Conservation (phyloP, 2,888 invertebrate genomes). For the Dysmachus trigonus region DNA sequence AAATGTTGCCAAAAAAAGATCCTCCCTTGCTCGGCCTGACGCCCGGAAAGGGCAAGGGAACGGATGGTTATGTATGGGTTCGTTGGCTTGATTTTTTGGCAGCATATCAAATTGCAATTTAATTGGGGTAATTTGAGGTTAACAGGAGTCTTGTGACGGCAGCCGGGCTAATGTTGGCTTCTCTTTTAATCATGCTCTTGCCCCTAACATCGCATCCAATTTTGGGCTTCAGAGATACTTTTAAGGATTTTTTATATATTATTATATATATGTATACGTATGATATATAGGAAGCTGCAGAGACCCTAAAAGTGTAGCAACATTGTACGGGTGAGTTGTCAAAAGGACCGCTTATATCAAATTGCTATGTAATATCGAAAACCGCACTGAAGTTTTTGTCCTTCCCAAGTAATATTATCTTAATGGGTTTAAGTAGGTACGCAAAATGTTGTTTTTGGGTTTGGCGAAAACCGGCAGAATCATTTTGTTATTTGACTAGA, state of each 20-base stretch:
- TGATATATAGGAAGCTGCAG: too few species aligned
- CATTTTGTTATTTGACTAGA: too few species aligned
- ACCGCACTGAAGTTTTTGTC: not conserved
- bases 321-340: not conserved
- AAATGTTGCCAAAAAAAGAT: constrained; percentile 2
- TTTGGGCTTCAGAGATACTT: not conserved
- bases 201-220: not conserved
- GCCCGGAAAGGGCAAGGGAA: not conserved
- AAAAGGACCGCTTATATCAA: not conserved
- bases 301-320: not conserved
- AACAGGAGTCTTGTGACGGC: constrained; percentile 5
- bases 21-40: not conserved
- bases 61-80: constrained; percentile 30
- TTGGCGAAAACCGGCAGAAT: too few species aligned
- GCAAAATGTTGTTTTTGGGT: too few species aligned
- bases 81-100: constrained; percentile 36
- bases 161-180: not conserved
- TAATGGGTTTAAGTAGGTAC: too few species aligned
- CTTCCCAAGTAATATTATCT: too few species aligned
- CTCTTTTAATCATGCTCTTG: not conserved
- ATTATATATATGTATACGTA: too few species aligned
- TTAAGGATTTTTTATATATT: not conserved
- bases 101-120: constrained; percentile 39
- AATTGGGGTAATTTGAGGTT: constrained; percentile 39
- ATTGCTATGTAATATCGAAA: not conserved